phyloP scores from a whole-genome alignment of 2,888 invertebrate genomes.

The Ceriagrion tenellum region DNA sequence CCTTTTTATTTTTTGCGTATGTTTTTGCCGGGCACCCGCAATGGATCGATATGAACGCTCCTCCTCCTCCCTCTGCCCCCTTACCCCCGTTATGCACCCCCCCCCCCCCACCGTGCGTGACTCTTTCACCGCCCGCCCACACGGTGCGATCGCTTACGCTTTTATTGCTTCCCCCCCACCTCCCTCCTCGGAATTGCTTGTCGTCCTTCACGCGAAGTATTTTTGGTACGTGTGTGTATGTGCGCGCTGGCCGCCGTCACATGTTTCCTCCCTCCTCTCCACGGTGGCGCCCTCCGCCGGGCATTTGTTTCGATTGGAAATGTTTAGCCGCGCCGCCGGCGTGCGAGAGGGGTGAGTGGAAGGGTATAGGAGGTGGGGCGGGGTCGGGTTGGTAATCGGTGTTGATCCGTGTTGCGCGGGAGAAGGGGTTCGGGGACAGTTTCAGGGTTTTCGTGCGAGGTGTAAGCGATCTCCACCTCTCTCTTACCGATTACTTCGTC shows the following conservation, averaged over 20 bases:
- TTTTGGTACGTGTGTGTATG: slow-evolving; percentile 13
- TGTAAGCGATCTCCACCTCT: neutral
- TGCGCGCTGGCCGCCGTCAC: neutral
- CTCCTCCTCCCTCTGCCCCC: no score
- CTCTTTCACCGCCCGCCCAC: neutral
- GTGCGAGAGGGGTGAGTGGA: neutral
- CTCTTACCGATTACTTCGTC: neutral
- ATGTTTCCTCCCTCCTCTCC: neutral
- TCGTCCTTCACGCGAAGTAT: slow-evolving; percentile 28
- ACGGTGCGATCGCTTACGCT: slow-evolving; percentile 24
- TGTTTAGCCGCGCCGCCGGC: neutral
- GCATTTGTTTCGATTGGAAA: neutral
- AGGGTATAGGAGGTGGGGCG: neutral
- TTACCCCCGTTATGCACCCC: no score
- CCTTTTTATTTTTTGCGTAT: neutral
- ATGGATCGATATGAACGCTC: slow-evolving; percentile 22
- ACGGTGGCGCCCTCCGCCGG: neutral
- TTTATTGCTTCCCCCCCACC: slow-evolving; percentile 22
- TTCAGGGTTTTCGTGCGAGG: neutral
- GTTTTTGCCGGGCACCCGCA: slow-evolving; percentile 49
- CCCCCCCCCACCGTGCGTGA: neutral
- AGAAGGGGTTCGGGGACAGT: neutral
- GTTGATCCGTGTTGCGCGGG: neutral
- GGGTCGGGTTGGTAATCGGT: neutral
- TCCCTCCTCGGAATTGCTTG: slow-evolving; percentile 24